Evolutionary conservation across 2,113 vertebrate species (phyloP).

Genomic region (Copsychus sechellarum): DNA sequence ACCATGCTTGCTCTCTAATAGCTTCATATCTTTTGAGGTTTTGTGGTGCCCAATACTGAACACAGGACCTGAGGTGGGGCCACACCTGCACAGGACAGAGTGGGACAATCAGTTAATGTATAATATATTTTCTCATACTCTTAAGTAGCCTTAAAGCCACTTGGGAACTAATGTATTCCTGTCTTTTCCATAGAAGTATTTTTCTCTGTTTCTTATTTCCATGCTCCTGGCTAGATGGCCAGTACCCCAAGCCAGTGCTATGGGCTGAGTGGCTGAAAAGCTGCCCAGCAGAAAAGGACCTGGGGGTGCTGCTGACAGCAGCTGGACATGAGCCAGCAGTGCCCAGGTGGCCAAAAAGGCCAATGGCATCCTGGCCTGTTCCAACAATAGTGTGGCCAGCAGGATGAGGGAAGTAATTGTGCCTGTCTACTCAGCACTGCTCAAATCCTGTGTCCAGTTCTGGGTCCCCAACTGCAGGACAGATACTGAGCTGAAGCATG

Average conservation of each 20-base stretch:
- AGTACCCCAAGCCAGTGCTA: neutral
- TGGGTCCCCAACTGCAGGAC: neutral
- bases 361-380: accelerated
- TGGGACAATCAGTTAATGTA: neutral
- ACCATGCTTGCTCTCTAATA: neutral
- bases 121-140: neutral
- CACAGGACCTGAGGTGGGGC: neutral
- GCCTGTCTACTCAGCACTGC: accelerated
- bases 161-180: neutral
- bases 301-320: accelerated
- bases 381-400: neutral
- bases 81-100: neutral
- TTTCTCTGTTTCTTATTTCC: neutral
- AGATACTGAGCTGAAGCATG: accelerated
- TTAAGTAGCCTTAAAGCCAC: neutral
- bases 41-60: neutral
- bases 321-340: no score
- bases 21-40: neutral
- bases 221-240: neutral
- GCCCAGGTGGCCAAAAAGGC: neutral
- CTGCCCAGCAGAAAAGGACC: neutral
- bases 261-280: neutral
- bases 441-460: accelerated
- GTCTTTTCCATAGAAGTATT: neutral
- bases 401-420: neutral